A percentile compares a stretch with the other conserved stretches of the same genome.
Conservation (phyloP, 2,113 vertebrate genomes). For the Ondatra zibethicus region DNA sequence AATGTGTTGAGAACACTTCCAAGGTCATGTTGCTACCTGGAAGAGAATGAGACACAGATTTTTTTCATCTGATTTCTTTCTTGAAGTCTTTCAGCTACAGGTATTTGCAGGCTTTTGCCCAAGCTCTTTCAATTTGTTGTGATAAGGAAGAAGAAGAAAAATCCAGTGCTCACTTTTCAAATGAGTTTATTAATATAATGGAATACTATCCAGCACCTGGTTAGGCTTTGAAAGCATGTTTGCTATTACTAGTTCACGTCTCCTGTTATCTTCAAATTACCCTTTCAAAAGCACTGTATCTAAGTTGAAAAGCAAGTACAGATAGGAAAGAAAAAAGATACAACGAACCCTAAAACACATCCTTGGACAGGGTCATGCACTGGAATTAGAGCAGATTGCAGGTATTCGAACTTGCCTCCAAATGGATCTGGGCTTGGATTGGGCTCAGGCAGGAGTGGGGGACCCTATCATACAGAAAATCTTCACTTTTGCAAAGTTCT, state of each 20-base stretch:
- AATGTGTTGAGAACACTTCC: constrained; percentile 49
- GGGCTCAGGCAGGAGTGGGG: neutral
- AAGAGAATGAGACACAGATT: neutral
- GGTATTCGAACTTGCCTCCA: neutral
- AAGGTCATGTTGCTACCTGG: neutral
- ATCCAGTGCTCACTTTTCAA: constrained; percentile 25
- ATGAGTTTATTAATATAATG: neutral
- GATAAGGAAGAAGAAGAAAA: too few species aligned
- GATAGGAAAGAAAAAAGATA: neutral
- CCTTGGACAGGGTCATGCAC: neutral
- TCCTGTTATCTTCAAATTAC: constrained; percentile 15
- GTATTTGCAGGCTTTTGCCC: constrained; percentile 23
- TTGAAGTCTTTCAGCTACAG: constrained; percentile 3
- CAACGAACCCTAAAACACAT: neutral
- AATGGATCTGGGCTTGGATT: neutral
- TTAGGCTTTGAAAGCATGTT: constrained; percentile 35
- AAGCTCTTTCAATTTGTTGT: constrained; percentile 41
- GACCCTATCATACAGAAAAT: neutral
- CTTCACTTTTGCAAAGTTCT: neutral
- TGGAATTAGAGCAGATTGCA: constrained; percentile 21
- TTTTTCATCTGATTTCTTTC: constrained; percentile 12
- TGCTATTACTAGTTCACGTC: constrained; percentile 9
- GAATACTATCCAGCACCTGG: neutral
- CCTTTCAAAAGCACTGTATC: constrained; percentile 28
- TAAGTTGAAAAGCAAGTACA: constrained; percentile 29